These are phyloP conservation scores for Arvicanthis niloticus DNA, from an alignment of 2,113 vertebrate genomes.

Conservation along the genomic window DNA sequence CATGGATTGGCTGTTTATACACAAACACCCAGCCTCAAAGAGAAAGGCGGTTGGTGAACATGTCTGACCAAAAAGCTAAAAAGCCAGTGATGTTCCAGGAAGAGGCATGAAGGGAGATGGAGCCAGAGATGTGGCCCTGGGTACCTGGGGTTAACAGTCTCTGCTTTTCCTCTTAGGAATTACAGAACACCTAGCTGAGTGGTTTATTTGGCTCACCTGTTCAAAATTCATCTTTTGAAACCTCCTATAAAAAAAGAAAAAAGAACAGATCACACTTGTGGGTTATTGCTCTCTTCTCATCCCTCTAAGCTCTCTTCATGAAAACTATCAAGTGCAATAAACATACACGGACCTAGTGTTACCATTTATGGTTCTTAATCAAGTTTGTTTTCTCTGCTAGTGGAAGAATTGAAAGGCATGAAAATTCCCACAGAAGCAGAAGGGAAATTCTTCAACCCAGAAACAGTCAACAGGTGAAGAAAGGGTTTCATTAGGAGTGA, in stretches of 20 bases:
- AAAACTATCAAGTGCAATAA: slow-evolving; percentile 15
- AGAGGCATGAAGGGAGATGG: slow-evolving; percentile 84
- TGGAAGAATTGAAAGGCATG: background rate
- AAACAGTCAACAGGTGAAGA: background rate
- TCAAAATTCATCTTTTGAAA: slow-evolving; percentile 14
- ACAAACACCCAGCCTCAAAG: slow-evolving; percentile 95
- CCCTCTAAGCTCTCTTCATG: slow-evolving; percentile 1
- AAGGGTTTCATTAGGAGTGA: background rate
- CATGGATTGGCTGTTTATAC: slow-evolving; percentile 95
- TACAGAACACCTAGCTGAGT: background rate
- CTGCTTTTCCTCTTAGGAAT: background rate
- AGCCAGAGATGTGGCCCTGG: background rate
- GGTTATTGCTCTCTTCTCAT: background rate
- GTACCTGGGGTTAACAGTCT: no score
- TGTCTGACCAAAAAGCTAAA: slow-evolving; percentile 91
- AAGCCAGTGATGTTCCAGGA: slow-evolving; percentile 95
- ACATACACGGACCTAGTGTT: background rate
- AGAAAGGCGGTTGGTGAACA: slow-evolving; percentile 93
- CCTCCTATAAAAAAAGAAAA: background rate
- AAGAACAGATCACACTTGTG: background rate
- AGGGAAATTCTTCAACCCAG: background rate
- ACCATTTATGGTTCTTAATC: background rate
- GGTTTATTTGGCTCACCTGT: background rate
- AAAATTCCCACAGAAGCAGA: background rate
- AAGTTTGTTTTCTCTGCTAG: background rate